phyloP scores from a whole-genome alignment of 2,797 vertebrate species.

The Chlorospingus flavigularis region DNA sequence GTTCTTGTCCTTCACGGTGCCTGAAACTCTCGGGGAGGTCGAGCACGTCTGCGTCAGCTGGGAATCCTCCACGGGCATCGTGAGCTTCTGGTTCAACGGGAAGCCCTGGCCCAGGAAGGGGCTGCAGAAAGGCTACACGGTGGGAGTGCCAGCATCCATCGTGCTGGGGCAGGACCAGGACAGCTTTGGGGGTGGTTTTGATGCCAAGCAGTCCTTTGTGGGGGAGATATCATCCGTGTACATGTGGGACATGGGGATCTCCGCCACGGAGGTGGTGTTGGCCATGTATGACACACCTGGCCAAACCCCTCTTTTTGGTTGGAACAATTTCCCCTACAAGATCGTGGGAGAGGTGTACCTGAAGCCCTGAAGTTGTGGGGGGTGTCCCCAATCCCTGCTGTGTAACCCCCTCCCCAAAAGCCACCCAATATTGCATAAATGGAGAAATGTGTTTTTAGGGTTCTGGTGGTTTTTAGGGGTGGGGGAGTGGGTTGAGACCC shows the following conservation, averaged over 20 bases:
- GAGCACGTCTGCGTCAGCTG: background rate
- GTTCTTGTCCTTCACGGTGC: fast-evolving
- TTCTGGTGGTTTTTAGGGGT: background rate
- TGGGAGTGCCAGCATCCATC: conserved; percentile 59
- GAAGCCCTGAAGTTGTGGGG: conserved; percentile 26
- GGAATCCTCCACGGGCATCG: background rate
- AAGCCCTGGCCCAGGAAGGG: conserved; percentile 74
- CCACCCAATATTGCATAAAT: background rate
- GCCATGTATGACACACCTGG: background rate
- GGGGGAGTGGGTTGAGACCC: background rate
- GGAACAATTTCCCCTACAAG: conserved; percentile 71
- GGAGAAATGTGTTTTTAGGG: background rate
- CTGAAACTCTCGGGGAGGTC: fast-evolving
- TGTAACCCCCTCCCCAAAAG: background rate
- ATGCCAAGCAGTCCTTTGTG: conserved; percentile 74
- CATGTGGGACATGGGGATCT: conserved; percentile 79
- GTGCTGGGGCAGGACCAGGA: conserved; percentile 82
- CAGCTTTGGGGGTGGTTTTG: conserved; percentile 69
- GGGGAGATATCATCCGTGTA: conserved; percentile 79
- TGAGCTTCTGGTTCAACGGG: conserved; percentile 67
- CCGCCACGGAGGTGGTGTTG: background rate
- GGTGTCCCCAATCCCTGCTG: background rate
- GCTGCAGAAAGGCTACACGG: conserved; percentile 74
- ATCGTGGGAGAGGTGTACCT: conserved; percentile 73
- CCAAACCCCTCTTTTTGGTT: conserved; percentile 67